Percentiles rank a stretch among this genome's conserved stretches.
Conservation (phyloP, 2,113 vertebrate species). For the Ceyx margarethae region DNA sequence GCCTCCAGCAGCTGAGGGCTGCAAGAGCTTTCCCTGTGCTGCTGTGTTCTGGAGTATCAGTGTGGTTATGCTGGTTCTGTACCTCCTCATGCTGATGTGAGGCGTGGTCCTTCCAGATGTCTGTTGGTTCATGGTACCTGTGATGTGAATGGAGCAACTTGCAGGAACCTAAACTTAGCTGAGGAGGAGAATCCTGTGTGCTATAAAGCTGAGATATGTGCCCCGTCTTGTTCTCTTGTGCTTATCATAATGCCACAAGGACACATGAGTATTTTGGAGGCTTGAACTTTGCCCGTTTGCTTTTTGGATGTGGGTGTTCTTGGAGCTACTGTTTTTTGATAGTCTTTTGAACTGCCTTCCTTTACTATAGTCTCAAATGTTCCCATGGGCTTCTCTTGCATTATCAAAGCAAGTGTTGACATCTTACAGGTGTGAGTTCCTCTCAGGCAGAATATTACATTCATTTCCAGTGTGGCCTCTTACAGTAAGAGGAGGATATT, state of each 20-base stretch:
- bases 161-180: not conserved
- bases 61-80: not conserved
- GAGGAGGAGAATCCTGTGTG: not conserved
- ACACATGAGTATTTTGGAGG: not conserved
- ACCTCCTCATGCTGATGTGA: not conserved
- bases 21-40: not conserved
- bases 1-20: not conserved
- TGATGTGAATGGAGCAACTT: not conserved
- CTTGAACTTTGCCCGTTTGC: not conserved
- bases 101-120: not conserved
- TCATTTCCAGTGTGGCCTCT: not conserved
- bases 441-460: not conserved
- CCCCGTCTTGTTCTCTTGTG: not conserved
- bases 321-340: not conserved
- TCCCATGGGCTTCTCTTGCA: not conserved
- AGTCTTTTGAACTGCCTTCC: not conserved
- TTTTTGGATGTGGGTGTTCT: not conserved
- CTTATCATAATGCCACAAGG: not conserved
- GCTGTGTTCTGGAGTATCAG: not conserved
- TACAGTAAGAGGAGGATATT: not conserved
- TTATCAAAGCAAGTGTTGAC: not conserved
- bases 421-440: not conserved
- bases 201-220: not conserved
- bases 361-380: not conserved
- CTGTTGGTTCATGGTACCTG: not conserved